Percentiles rank a stretch among this genome's conserved stretches.
These are phyloP conservation scores for Parelbella ahira DNA, from an alignment of 2,888 invertebrate genomes.

Conservation along the genomic window DNA sequence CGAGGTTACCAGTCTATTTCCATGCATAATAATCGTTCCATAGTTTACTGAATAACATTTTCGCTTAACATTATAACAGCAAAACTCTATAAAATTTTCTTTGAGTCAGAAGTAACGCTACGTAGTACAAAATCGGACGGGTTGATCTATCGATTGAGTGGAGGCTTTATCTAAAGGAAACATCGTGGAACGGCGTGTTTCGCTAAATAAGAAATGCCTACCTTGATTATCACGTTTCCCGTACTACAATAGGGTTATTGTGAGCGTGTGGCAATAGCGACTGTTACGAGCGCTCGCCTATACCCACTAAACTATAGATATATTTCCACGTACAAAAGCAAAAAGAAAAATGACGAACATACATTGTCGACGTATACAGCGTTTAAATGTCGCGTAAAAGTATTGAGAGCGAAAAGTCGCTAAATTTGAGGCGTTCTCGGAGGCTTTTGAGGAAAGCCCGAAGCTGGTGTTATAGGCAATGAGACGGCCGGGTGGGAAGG, in stretches of 20 bases:
- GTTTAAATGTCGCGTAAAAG: conserved; percentile 70
- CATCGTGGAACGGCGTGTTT: conserved; percentile 40
- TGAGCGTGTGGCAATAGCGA: conserved; percentile 38
- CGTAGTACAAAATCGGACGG: conserved; percentile 12
- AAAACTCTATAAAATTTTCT: too few relatives aligned
- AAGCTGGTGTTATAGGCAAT: conserved; percentile 76
- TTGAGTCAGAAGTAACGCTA: too few relatives aligned
- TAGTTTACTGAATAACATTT: too few relatives aligned
- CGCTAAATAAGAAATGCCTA: conserved; percentile 62
- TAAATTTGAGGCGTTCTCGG: conserved; percentile 74
- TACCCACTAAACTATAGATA: conserved; percentile 46
- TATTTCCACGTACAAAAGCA: conserved; percentile 38
- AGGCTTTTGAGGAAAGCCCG: conserved; percentile 76
- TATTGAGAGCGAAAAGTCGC: conserved; percentile 76
- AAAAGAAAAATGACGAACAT: conserved; percentile 54
- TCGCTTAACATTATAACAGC: too few relatives aligned
- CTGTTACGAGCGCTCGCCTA: conserved; percentile 41
- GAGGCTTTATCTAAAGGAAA: conserved; percentile 27
- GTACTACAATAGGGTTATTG: conserved; percentile 45
- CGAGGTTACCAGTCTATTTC: too few relatives aligned
- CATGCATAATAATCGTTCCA: too few relatives aligned
- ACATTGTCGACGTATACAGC: conserved; percentile 44
- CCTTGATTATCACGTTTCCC: conserved; percentile 42
- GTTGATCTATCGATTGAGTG: conserved; percentile 32
- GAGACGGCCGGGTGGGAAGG: conserved; percentile 72